Conservation (phyloP, 2,888 invertebrate species). For the Hemaris fuciformis region DNA sequence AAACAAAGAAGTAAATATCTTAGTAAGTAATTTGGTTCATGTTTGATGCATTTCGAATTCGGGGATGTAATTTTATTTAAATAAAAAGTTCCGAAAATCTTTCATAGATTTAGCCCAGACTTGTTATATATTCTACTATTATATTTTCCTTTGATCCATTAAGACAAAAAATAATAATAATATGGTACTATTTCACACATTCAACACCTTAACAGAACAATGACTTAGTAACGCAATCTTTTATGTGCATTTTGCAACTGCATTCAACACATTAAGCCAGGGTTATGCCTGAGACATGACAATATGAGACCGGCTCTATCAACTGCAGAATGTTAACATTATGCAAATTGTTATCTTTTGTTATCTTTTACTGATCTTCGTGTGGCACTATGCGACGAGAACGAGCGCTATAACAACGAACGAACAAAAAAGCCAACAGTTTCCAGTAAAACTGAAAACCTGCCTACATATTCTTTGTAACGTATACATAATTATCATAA, state of each 20-base stretch:
- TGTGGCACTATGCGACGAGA: slow-evolving; percentile 8
- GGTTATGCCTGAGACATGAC: not conserved
- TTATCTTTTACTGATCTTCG: slow-evolving; percentile 12
- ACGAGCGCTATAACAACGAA: not conserved
- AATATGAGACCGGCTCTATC: slow-evolving; percentile 10
- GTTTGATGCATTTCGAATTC: too few species aligned
- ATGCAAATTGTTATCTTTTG: slow-evolving; percentile 18
- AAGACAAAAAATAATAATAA: too few species aligned
- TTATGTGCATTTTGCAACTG: slow-evolving; percentile 7
- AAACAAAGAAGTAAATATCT: too few species aligned
- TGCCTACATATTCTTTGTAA: slow-evolving; percentile 53
- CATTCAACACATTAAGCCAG: not conserved
- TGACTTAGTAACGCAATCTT: slow-evolving; percentile 6
- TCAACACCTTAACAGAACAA: not conserved
- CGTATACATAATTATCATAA: slow-evolving; percentile 53
- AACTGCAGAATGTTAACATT: slow-evolving; percentile 12
- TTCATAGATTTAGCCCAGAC: too few species aligned
- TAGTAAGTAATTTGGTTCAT: too few species aligned
- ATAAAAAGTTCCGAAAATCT: too few species aligned
- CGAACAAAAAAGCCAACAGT: slow-evolving; percentile 8
- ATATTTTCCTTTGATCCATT: too few species aligned
- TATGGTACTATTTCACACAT: too few species aligned
- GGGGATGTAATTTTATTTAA: too few species aligned
- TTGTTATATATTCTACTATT: too few species aligned
- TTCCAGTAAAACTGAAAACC: slow-evolving; percentile 16